Base-by-base conservation (phyloP, 2,888 invertebrate species). In the Microplitis manilae region DNA sequence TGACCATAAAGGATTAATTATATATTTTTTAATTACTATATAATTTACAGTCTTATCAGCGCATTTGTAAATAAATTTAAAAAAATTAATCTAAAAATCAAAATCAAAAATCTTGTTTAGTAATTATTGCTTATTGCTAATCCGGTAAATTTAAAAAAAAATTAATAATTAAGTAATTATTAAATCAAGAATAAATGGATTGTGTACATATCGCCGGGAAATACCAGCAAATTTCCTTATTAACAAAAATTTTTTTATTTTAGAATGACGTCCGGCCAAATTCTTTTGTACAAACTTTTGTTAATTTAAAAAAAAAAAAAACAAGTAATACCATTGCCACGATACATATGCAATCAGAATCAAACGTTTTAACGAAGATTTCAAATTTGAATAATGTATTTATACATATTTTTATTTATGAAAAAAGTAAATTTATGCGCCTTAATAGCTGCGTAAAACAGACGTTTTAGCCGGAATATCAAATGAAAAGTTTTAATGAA, bases 321-420 rank as follows among this genome's bases (percentile, higher is more conserved):
- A 50, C 2, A 50, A 50, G 40, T 40, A 61, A 69, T 30, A 60
- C n/a, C 15, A 75, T 73, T 70, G 83, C 86, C 84, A 85, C 84
- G 84, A 80, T 84, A 83, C 83, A 78, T 81, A 81, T 80, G 83
- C 82, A 79, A 85, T 84, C 81, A 84, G 81, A 86, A 86, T 86
- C 86, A 86, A 86, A 86, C 82, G 82, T 84, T 82, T 83, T 83
- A 81, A 81, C 82, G 73, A 73, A 59, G 50, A 50, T 67, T 50
- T 69, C 30, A 30, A 30, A 70, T 62, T 50, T 70, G 17, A 65
- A 68, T 65, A 30, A 4, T 30, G 30, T 30, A 30, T 30, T 30
- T 30, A 2, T 30, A 30, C 30, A 30, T 30, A 30, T 30, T 30
- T 30, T 30, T 30, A 30, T 30, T 30, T 30, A 30, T 30, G 4